These are phyloP conservation scores for Apocrypta bakeri DNA, from an alignment of 1,140 invertebrate species.

Conservation along the genomic window DNA sequence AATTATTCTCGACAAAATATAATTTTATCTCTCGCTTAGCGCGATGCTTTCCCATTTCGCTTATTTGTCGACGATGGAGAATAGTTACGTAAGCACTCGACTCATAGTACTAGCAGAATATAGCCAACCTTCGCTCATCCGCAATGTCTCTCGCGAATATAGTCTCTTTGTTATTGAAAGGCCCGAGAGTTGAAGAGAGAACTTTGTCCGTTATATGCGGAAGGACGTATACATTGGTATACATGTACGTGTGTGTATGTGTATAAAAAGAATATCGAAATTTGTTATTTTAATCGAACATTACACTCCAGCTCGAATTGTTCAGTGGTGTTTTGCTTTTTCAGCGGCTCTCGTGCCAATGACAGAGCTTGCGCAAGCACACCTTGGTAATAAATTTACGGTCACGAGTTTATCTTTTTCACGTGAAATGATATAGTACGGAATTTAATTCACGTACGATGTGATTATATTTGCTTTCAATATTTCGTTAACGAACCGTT, in stretches of 20 bases:
- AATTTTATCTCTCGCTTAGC: not conserved
- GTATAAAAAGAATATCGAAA: not conserved
- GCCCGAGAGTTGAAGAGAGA: not conserved
- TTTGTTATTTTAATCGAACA: conserved; percentile 12
- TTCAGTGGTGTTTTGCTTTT: not conserved
- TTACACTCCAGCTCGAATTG: not conserved
- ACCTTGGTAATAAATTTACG: not conserved
- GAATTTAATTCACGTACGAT: not conserved
- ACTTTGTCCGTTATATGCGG: not conserved
- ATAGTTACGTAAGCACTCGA: not conserved
- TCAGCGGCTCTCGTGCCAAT: not conserved
- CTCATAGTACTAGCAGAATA: not conserved
- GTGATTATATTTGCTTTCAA: not conserved
- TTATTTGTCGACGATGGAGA: not conserved
- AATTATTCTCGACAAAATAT: not conserved
- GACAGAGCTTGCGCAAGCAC: not conserved
- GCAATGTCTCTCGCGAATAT: not conserved
- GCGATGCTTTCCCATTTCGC: not conserved
- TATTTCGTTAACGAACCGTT: not conserved
- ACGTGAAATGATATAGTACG: not conserved
- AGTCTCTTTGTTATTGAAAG: not conserved
- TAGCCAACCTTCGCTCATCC: not conserved
- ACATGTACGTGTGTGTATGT: no score
- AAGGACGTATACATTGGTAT: no score
- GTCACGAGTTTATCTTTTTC: not conserved